Evolutionary conservation across 1,140 invertebrate species (phyloP), one percentile per base, ranked within the genome.

Genomic region (Marisa cornuarietis): DNA sequence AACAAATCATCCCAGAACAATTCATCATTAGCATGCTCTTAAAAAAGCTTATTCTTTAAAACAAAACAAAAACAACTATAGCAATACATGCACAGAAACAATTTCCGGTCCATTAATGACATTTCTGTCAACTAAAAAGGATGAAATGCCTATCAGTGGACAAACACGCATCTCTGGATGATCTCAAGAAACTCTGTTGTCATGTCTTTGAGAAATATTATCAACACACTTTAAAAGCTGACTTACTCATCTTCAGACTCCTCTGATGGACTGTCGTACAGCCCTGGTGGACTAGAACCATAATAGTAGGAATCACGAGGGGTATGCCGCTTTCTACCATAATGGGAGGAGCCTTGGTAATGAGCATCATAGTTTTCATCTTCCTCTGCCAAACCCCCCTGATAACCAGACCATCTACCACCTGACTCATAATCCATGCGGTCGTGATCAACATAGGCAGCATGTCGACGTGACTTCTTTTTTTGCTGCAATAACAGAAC

Each of bases 211-310:
- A 42, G 31, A 42, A 42, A 42, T 42, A 26, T 22, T 16, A 42
- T 69, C 31, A 26, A 13, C 20, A 5, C 87, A 90, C 62, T 87
- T 85, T 79, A 84, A 89, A 18, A 90, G 88, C 73, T 86, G 85
- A 84, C 85, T 91, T 75, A 92, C 83, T 83, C 84, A 63, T 87
- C 84, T 42, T 86, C 85, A 51, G 84, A 87, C 49, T 89, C 88
- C 76, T 85, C 87, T 18, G 88, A 88, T 10, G 87, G 87, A 79
- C 88, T 88, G 75, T 88, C 87, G 81, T 87, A 88, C 18, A 85
- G 82, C 42, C 88, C 86, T 26, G 87, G 87, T 31, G 81, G 82
- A 79, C 76, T 82, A 24, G 24, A 54, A 63, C 62, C 71, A 54
- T 71, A 68, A 42, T 61, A 69, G 61, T 63, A 65, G 20, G 24